phyloP scores from a whole-genome alignment of 2,888 invertebrate genomes.

The Drosophila differens region DNA sequence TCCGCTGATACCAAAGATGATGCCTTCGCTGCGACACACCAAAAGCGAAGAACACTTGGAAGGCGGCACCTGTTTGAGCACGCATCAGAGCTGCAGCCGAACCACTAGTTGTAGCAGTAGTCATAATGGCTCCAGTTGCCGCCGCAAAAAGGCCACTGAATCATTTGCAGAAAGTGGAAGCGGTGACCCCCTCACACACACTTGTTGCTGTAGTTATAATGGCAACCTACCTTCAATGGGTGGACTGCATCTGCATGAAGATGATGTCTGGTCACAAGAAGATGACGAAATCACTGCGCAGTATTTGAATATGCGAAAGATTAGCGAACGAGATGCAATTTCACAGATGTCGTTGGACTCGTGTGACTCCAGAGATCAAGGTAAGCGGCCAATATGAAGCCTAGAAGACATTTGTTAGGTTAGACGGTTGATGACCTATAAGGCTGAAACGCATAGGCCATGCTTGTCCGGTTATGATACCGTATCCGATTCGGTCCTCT shows the following conservation, averaged over 20 bases:
- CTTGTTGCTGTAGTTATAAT: constrained; percentile 40
- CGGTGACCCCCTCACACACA: constrained; percentile 48
- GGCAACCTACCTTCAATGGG: constrained; percentile 49
- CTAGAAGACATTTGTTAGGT: not conserved
- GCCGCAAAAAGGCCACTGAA: constrained; percentile 65
- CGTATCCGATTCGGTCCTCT: too few species aligned
- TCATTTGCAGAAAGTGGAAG: constrained; percentile 35
- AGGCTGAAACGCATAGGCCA: too few species aligned
- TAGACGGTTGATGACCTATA: too few species aligned
- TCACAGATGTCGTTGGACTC: constrained; percentile 96
- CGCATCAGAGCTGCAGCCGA: constrained; percentile 75
- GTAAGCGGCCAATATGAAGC: constrained; percentile 58
- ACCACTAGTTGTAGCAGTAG: constrained; percentile 82
- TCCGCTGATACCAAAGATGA: constrained; percentile 95
- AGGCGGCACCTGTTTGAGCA: constrained; percentile 73
- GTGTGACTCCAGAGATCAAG: constrained; percentile 90
- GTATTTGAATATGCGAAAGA: constrained; percentile 89
- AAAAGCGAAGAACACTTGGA: constrained; percentile 96
- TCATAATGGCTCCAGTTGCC: constrained; percentile 70
- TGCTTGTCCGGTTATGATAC: too few species aligned
- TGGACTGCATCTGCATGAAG: constrained; percentile 88
- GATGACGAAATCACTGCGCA: constrained; percentile 96
- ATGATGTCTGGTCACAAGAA: constrained; percentile 94
- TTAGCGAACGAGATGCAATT: constrained; percentile 91
- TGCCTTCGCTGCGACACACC: constrained; percentile 94